Percentiles rank a stretch among this genome's conserved stretches.
These are phyloP conservation scores for Chrysopilus asiliformis DNA, from an alignment of 2,888 invertebrate species.

Conservation along the genomic window DNA sequence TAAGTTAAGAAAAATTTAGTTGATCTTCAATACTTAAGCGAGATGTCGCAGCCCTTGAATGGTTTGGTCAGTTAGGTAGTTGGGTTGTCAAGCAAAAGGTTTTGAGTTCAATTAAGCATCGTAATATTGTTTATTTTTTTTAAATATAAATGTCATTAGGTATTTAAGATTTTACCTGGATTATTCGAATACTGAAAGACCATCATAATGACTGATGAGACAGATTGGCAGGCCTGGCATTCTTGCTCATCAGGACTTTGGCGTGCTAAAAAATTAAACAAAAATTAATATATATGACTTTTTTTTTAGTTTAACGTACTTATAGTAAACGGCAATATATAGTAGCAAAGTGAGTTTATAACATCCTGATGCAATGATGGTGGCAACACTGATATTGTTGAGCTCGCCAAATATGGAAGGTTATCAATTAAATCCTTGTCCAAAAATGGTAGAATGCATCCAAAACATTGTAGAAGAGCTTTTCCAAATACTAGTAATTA, in stretches of 20 bases:
- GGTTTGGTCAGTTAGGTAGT: no score
- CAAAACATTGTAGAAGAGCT: constrained; percentile 83
- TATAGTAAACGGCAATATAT: constrained; percentile 90
- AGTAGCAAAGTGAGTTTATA: constrained; percentile 86
- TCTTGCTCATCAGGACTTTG: constrained; percentile 58
- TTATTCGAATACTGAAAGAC: constrained; percentile 92
- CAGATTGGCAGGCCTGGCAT: constrained; percentile 69
- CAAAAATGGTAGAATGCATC: constrained; percentile 89
- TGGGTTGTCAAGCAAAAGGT: no score
- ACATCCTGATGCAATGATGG: constrained; percentile 84
- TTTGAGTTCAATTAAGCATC: no score
- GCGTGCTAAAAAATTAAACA: constrained; percentile 41
- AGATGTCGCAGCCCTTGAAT: no score
- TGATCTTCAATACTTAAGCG: no score
- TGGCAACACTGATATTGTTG: constrained; percentile 86
- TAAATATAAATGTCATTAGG: no score
- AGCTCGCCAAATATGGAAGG: constrained; percentile 86
- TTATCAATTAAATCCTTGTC: constrained; percentile 94
- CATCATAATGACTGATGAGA: constrained; percentile 92
- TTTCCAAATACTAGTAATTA: constrained; percentile 71
- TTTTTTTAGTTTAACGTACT: constrained; percentile 46
- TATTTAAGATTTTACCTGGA: constrained; percentile 52
- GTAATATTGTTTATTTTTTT: no score
- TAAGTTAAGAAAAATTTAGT: no score
- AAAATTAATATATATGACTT: constrained; percentile 4